These are phyloP conservation scores for Sinocyclocheilus anophthalmus DNA, from an alignment of 2,113 vertebrate genomes.

Conservation along the genomic window DNA sequence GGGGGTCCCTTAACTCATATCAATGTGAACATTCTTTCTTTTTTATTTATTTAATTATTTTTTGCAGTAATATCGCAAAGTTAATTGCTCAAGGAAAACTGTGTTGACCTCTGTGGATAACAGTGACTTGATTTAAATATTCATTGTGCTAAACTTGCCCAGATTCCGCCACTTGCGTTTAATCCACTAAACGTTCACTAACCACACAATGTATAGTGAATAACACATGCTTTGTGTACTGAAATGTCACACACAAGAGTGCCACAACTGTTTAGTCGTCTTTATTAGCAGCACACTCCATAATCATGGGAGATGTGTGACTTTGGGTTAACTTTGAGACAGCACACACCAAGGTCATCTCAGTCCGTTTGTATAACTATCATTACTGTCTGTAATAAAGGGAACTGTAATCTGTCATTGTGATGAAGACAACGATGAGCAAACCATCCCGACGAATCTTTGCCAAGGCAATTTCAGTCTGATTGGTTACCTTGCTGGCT, in stretches of 20 bases:
- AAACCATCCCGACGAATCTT: neutral
- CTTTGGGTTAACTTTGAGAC: conserved; percentile 15
- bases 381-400: conserved; percentile 29
- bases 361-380: conserved; percentile 13
- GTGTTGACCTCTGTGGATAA: neutral
- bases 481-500: conserved; percentile 29
- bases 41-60: too few relatives aligned
- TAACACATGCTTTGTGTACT: neutral
- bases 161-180: neutral
- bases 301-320: conserved; percentile 15
- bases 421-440: neutral
- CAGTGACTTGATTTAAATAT: neutral
- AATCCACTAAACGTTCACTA: neutral
- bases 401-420: conserved; percentile 25
- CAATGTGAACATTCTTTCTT: neutral
- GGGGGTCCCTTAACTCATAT: neutral
- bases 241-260: neutral
- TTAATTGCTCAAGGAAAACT: neutral
- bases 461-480: conserved; percentile 28
- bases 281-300: neutral
- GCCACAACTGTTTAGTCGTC: neutral
- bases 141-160: neutral
- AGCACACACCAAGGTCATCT: conserved; percentile 22
- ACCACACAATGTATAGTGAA: neutral
- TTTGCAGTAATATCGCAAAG: neutral